Evolutionary conservation across 2,113 vertebrate genomes (phyloP).

Genomic region (Pachypanchax playfairii): DNA sequence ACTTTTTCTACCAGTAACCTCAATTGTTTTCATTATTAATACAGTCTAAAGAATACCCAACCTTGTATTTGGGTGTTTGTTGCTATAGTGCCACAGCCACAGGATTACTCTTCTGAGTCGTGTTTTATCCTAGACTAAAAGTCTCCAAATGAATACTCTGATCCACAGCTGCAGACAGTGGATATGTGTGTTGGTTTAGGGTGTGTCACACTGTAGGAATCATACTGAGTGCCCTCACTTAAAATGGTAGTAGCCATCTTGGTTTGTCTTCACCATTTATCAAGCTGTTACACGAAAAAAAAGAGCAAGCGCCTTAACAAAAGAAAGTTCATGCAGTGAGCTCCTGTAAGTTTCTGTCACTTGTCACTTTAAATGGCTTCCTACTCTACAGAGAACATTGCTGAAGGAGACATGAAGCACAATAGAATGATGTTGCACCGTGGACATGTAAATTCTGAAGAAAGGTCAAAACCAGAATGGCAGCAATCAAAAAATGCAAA

Average conservation of each 20-base stretch:
- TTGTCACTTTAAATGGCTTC: constrained; percentile 59
- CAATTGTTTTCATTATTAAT: background rate
- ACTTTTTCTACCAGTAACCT: background rate
- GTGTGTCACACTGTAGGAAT: constrained; percentile 49
- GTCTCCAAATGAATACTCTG: constrained; percentile 26
- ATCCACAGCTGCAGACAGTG: constrained; percentile 43
- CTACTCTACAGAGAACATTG: constrained; percentile 39
- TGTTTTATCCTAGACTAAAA: constrained; percentile 10
- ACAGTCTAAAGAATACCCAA: background rate
- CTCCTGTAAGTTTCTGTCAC: constrained; percentile 34
- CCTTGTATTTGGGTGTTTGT: constrained; percentile 6
- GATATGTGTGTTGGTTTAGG: constrained; percentile 26
- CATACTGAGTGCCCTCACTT: constrained; percentile 37
- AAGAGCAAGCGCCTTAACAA: constrained; percentile 15
- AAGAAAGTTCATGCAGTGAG: constrained; percentile 26
- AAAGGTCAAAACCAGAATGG: constrained; percentile 4
- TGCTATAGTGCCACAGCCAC: constrained; percentile 28
- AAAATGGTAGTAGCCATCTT: constrained; percentile 43
- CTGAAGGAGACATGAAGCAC: constrained; percentile 40
- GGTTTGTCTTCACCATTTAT: constrained; percentile 57
- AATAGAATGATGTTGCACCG: constrained; percentile 24
- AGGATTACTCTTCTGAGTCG: constrained; percentile 32
- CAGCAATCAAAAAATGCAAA: background rate
- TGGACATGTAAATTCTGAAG: constrained; percentile 29
- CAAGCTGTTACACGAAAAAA: constrained; percentile 25